Conservation (phyloP, 2,113 vertebrate genomes). For the Clupea harengus region DNA sequence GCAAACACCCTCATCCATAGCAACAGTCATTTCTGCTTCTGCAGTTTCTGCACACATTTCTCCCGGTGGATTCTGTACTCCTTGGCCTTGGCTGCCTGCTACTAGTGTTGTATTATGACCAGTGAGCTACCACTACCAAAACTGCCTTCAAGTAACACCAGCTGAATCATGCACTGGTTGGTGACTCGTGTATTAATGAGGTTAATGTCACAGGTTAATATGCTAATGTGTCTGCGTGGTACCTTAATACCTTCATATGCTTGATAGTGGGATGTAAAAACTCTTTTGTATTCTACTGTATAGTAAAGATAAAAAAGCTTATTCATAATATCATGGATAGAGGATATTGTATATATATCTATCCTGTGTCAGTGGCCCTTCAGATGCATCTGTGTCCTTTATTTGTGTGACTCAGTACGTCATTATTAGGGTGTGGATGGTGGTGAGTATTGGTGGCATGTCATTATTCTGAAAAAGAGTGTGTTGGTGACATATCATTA, state of each 20-base stretch:
- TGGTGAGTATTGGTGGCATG: neutral
- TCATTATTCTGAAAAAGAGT: conserved; percentile 7
- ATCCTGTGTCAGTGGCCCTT: neutral
- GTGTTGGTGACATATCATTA: conserved; percentile 2
- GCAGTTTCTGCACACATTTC: neutral
- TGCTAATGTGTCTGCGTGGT: neutral
- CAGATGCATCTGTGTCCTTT: neutral
- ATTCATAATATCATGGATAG: neutral
- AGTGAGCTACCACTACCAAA: neutral
- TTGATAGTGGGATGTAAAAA: neutral
- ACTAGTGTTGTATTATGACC: neutral
- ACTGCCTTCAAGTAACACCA: neutral
- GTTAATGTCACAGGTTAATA: neutral
- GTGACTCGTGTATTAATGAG: neutral
- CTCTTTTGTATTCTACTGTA: neutral
- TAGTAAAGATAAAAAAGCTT: neutral
- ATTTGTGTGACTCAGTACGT: neutral
- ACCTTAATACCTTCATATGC: neutral
- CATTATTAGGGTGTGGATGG: neutral
- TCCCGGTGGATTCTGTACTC: neutral
- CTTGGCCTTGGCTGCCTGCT: neutral
- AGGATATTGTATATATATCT: neutral
- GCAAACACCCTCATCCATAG: neutral
- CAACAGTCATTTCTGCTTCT: neutral
- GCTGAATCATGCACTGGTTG: neutral